Conservation (phyloP, 2,797 vertebrate genomes). For the Bothrops alternatus region DNA sequence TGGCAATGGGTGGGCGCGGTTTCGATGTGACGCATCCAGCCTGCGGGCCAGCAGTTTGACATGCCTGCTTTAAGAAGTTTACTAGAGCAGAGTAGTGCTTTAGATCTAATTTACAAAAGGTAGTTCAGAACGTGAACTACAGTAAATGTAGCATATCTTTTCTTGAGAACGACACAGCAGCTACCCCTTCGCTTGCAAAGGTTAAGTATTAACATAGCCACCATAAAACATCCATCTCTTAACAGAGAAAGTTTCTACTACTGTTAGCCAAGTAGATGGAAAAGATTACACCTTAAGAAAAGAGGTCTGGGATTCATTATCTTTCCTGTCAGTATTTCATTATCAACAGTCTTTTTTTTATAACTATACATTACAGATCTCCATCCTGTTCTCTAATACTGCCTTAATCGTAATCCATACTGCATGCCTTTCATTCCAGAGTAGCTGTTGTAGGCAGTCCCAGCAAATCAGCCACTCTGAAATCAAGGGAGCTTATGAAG, state of each 20-base stretch:
- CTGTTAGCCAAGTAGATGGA: not conserved
- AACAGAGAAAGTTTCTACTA: not conserved
- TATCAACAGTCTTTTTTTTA: not conserved
- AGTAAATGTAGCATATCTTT: not conserved
- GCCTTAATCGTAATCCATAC: not conserved
- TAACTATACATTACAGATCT: not conserved
- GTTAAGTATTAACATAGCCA: not conserved
- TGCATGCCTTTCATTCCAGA: not conserved
- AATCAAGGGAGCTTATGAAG: not conserved
- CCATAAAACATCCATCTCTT: not conserved
- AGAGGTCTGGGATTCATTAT: not conserved
- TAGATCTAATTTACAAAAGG: not conserved
- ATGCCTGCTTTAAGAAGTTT: not conserved
- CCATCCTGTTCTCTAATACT: not conserved
- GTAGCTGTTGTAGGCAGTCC: not conserved
- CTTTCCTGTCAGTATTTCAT: constrained; percentile 1
- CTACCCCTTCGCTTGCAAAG: not conserved
- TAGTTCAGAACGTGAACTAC: not conserved
- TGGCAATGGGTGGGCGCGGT: no score
- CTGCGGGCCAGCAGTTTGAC: no score
- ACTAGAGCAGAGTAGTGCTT: not conserved
- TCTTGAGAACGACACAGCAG: not conserved
- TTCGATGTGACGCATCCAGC: no score
- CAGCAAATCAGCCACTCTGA: not conserved
- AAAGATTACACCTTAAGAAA: not conserved